Conservation (phyloP, 2,888 invertebrate genomes). For the Drosophila anomelani region DNA sequence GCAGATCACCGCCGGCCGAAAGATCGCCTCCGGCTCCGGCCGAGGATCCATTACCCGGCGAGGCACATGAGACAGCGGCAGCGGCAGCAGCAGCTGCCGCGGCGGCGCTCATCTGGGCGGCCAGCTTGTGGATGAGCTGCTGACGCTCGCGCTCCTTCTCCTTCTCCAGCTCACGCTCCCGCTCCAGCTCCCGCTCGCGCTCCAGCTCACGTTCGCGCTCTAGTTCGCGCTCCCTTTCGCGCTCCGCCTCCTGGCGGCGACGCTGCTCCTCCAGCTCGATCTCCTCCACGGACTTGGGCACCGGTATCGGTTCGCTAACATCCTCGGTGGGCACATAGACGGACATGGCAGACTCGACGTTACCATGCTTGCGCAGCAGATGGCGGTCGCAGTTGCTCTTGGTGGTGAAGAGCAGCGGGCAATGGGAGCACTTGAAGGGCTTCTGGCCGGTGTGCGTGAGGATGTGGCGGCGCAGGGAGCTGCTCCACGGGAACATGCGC, state of each 20-base stretch:
- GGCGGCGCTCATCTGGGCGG: slow-evolving; percentile 74
- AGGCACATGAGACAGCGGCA: neutral
- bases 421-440: slow-evolving; percentile 97
- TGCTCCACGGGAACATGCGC: slow-evolving; percentile 98
- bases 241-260: slow-evolving; percentile 71
- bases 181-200: slow-evolving; percentile 74
- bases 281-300: slow-evolving; percentile 83
- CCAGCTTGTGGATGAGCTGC: slow-evolving; percentile 79
- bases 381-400: slow-evolving; percentile 99
- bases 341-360: slow-evolving; percentile 85
- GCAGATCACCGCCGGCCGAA: slow-evolving; percentile 86
- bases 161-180: slow-evolving; percentile 49
- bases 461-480: slow-evolving; percentile 96
- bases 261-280: slow-evolving; percentile 83
- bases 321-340: slow-evolving; percentile 85
- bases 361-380: slow-evolving; percentile 93
- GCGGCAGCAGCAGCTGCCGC: slow-evolving; percentile 22
- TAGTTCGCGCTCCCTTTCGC: slow-evolving; percentile 48
- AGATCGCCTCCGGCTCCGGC: slow-evolving; percentile 8
- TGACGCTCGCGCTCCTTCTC: slow-evolving; percentile 55
- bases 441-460: slow-evolving; percentile 97
- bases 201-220: slow-evolving; percentile 48
- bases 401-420: slow-evolving; percentile 96
- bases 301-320: slow-evolving; percentile 83
- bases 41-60: slow-evolving; percentile 3